Percentiles rank a stretch among this genome's conserved stretches.
These are phyloP conservation scores for Salvelinus sp. DNA, from an alignment of 2,113 vertebrate genomes.

Conservation along the genomic window DNA sequence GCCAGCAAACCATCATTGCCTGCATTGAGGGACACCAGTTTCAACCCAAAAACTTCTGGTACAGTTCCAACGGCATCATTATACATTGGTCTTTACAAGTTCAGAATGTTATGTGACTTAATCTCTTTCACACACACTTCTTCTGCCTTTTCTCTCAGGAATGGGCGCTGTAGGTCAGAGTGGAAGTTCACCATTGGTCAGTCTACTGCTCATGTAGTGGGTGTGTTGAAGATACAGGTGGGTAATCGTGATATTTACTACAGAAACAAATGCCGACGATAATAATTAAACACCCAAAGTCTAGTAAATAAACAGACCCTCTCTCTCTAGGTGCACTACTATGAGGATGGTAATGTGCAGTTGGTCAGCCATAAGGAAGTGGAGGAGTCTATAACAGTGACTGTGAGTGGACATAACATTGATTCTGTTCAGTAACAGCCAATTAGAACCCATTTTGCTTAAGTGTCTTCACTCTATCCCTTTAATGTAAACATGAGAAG, in stretches of 20 bases:
- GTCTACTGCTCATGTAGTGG: constrained; percentile 92
- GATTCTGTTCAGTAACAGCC: no score
- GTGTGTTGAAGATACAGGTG: constrained; percentile 99
- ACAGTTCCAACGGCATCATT: constrained; percentile 1
- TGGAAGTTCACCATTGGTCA: constrained; percentile 96
- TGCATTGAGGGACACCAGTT: constrained; percentile 99
- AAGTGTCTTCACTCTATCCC: no score
- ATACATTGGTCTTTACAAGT: not conserved
- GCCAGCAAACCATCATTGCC: constrained; percentile 95
- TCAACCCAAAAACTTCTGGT: constrained; percentile 99
- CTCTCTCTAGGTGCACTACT: constrained; percentile 90
- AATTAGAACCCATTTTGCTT: no score
- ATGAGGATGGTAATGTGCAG: constrained; percentile 99
- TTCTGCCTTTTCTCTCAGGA: constrained; percentile 74
- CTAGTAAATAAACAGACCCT: not conserved
- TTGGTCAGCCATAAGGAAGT: constrained; percentile 99
- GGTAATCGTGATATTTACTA: not conserved
- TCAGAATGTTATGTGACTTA: not conserved
- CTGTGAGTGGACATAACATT: constrained; percentile 79
- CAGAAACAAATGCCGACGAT: not conserved
- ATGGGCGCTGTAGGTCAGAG: constrained; percentile 97
- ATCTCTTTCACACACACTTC: not conserved
- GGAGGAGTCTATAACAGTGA: constrained; percentile 89
- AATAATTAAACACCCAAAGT: not conserved
- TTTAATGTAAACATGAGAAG: no score